Percentiles rank a stretch among this genome's conserved stretches.
phyloP scores from a whole-genome alignment of 2,113 vertebrate genomes.

The Origma solitaria region DNA sequence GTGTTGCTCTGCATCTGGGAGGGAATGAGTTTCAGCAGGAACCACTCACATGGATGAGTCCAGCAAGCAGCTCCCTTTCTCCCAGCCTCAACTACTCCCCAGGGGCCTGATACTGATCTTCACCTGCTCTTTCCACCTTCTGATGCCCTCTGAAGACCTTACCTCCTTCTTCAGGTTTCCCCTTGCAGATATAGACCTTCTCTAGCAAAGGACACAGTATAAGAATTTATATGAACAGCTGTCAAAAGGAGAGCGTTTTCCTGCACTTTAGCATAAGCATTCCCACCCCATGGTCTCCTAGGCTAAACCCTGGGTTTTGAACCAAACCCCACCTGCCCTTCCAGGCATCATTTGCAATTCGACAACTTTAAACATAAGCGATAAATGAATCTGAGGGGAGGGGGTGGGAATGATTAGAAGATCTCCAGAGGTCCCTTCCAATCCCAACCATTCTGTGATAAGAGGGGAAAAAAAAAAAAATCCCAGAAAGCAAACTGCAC shows the following conservation, averaged over 20 bases:
- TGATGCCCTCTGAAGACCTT: background rate
- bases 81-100: background rate
- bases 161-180: background rate
- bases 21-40: background rate
- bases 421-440: background rate
- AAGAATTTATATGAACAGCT: background rate
- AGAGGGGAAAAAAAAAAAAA: accelerated
- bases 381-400: background rate
- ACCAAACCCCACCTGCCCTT: background rate
- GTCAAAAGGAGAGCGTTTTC: background rate
- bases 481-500: background rate
- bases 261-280: background rate
- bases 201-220: background rate
- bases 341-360: background rate
- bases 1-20: background rate
- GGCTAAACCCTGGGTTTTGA: background rate
- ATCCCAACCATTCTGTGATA: background rate
- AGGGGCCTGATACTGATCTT: background rate
- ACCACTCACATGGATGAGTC: background rate
- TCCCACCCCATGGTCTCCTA: background rate
- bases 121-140: background rate
- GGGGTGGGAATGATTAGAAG: background rate
- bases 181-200: background rate
- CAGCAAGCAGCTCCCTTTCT: background rate
- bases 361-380: background rate